Percentiles rank a stretch among this genome's conserved stretches.
Evolutionary conservation across 2,797 vertebrate genomes (phyloP).

Genomic region (Iguana delicatissima): DNA sequence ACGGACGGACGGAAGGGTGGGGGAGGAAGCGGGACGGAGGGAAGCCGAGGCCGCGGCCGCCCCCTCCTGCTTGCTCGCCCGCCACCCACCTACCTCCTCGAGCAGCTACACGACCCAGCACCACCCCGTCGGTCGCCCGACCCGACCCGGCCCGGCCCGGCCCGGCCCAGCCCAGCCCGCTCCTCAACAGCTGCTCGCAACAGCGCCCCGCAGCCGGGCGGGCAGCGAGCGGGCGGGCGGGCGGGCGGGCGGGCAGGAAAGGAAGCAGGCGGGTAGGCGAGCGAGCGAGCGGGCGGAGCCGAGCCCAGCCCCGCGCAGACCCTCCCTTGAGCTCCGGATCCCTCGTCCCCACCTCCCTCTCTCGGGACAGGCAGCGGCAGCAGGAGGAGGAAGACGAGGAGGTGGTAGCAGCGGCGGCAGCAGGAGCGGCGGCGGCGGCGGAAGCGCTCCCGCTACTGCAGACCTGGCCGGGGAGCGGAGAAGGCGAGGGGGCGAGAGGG

Average conservation of each 20-base stretch:
- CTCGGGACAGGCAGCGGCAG: background rate
- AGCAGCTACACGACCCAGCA: slow-evolving; percentile 45
- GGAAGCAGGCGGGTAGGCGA: background rate
- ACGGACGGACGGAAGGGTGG: background rate
- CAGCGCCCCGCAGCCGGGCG: slow-evolving; percentile 57
- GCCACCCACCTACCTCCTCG: slow-evolving; percentile 14
- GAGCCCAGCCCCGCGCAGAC: slow-evolving; percentile 29
- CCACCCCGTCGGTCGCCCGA: background rate
- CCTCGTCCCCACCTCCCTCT: slow-evolving; percentile 16
- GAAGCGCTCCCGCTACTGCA: background rate
- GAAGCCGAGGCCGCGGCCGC: slow-evolving; percentile 35
- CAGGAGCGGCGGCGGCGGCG: background rate
- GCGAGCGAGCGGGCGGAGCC: slow-evolving; percentile 12
- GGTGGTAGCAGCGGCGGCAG: no score
- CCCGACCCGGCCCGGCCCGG: slow-evolving; percentile 55
- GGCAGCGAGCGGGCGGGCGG: slow-evolving; percentile 2
- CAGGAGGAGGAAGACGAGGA: no score
- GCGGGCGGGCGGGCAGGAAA: slow-evolving; percentile 32
- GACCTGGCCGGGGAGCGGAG: background rate
- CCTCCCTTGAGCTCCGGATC: slow-evolving; percentile 16
- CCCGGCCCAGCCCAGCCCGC: slow-evolving; percentile 46
- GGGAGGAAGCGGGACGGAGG: slow-evolving; percentile 11
- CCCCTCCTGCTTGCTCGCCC: slow-evolving; percentile 29
- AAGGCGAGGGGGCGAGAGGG: background rate
- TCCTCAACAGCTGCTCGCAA: slow-evolving; percentile 46